Evolutionary conservation across 2,888 invertebrate genomes (phyloP), one percentile per base, ranked within the genome.

Genomic region (Ectropis crepuscularia): DNA sequence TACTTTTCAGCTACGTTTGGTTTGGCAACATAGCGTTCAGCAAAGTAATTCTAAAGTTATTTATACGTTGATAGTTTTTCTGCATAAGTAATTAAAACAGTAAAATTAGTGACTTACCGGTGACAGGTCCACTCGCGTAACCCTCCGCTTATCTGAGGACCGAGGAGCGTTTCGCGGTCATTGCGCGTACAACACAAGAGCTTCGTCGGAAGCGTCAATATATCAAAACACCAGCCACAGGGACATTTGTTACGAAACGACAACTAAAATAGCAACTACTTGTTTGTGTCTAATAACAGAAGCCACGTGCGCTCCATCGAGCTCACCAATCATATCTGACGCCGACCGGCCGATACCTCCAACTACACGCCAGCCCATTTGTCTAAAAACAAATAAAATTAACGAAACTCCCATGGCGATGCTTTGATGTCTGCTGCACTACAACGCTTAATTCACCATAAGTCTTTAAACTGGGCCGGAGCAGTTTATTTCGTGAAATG

Each of bases 241-340:
- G 71, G 80, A 83, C 78, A 81, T 80, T 77, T 71, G 74, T 79
- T 75, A 75, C 80, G 72, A 77, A 75, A 79, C 75, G 76, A 77
- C 76, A 78, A 75, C 77, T 74, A 75, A 80, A 81, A 80, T 80
- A 80, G 78, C 74, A 75, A 71, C 74, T 77, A 78, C 78, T 82
- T 77, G 79, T 81, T 79, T 74, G 75, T 71, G 54, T 74, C 75
- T 77, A 77, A 76, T 65, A 67, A 78, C 77, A 72, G 65, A 53
- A 60, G 49, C 77, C 83, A 81, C 84, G 84, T 82, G 82, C 81
- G 82, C 63, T 74, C 77, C 77, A 75, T 55, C 68, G 77, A 77
- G 76, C 80, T 71, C 76, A 79, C 85, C 79, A 82, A 79, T 81
- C 81, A 84, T 83, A 77, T 86, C 85, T 86, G 86, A 83, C 83